Conservation (phyloP, 2,113 vertebrate genomes). For the Electrona antarctica region DNA sequence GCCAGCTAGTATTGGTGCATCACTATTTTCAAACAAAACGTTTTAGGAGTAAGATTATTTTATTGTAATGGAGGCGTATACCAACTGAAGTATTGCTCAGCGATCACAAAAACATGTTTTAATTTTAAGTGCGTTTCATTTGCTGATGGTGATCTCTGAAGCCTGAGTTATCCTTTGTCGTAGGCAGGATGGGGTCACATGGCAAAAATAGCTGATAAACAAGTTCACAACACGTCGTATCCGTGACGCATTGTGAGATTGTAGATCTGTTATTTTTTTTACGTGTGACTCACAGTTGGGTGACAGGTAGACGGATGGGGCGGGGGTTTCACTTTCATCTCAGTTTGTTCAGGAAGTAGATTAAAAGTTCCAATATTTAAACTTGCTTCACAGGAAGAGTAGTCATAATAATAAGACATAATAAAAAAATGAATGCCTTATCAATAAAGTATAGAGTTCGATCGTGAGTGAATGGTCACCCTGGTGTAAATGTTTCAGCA, state of each 20-base stretch:
- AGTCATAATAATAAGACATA: background rate
- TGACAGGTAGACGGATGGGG: slow-evolving; percentile 9
- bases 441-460: too few relatives aligned
- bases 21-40: slow-evolving; percentile 52
- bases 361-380: slow-evolving; percentile 13
- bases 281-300: too few relatives aligned
- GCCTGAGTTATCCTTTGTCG: too few relatives aligned
- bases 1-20: slow-evolving; percentile 50
- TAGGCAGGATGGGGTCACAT: too few relatives aligned
- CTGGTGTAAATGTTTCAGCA: background rate
- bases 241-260: too few relatives aligned
- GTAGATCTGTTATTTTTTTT: too few relatives aligned
- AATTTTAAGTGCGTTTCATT: slow-evolving; percentile 26
- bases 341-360: slow-evolving; percentile 2
- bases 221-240: too few relatives aligned
- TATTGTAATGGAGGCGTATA: slow-evolving; percentile 31
- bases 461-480: slow-evolving; percentile 14
- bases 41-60: slow-evolving; percentile 54
- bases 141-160: slow-evolving; percentile 34
- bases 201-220: too few relatives aligned
- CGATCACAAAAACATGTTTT: slow-evolving; percentile 22
- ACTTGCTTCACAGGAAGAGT: slow-evolving; percentile 1
- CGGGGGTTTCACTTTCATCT: background rate
- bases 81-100: slow-evolving; percentile 40
- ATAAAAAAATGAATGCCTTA: too few relatives aligned